Conservation (phyloP, 2,797 vertebrate species). For the Triplophysa yarkandensis region DNA sequence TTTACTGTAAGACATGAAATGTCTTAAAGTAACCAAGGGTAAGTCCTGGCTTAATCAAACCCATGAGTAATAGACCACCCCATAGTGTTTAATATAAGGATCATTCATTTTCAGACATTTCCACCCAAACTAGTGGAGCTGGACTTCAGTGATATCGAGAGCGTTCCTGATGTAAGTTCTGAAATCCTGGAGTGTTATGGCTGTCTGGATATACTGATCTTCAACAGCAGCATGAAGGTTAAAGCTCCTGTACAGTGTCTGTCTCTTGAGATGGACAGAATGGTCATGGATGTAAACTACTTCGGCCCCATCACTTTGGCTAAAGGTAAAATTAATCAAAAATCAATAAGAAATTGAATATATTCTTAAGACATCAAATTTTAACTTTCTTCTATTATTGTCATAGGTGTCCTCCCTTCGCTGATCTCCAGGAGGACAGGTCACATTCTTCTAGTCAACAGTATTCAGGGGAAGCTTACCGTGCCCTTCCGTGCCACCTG, state of each 20-base stretch:
- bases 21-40: no score
- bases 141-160: slow-evolving; percentile 86
- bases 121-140: slow-evolving; percentile 87
- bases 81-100: background rate
- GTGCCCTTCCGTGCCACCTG: slow-evolving; percentile 91
- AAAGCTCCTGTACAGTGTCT: slow-evolving; percentile 86
- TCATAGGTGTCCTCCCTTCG: slow-evolving; percentile 85
- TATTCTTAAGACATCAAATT: background rate
- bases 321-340: slow-evolving; percentile 88
- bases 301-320: slow-evolving; percentile 90
- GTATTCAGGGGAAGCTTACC: slow-evolving; percentile 89
- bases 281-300: slow-evolving; percentile 95
- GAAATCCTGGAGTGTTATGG: slow-evolving; percentile 91
- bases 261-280: slow-evolving; percentile 88
- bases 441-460: slow-evolving; percentile 89
- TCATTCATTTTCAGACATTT: slow-evolving; percentile 79
- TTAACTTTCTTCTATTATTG: background rate
- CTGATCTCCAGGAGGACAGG: slow-evolving; percentile 91
- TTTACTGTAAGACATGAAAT: no score
- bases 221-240: slow-evolving; percentile 90
- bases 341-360: no score
- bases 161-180: slow-evolving; percentile 78
- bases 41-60: no score
- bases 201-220: slow-evolving; percentile 87
- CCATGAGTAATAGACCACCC: no score